phyloP scores from a whole-genome alignment of 2,113 vertebrate species.

The Dasypus novemcinctus region DNA sequence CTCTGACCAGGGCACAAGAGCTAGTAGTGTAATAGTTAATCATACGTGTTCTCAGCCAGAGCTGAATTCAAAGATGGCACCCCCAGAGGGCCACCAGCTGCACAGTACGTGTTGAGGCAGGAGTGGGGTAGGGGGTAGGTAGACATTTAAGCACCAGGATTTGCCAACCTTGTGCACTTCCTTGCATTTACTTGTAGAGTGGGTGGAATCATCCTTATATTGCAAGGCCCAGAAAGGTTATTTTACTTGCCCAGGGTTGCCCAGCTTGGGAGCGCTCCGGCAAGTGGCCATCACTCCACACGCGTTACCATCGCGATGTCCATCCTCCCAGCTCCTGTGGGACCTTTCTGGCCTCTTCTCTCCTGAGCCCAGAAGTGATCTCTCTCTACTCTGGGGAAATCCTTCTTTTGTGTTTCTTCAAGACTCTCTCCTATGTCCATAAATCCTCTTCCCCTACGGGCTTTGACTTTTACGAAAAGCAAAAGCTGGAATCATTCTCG shows the following conservation, averaged over 20 bases:
- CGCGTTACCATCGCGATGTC: not conserved
- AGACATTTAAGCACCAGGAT: not conserved
- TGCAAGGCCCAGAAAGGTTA: not conserved
- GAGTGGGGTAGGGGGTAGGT: too few species aligned
- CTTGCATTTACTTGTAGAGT: not conserved
- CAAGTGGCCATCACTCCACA: not conserved
- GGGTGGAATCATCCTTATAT: not conserved
- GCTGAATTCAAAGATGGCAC: not conserved
- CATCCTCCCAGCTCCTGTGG: not conserved
- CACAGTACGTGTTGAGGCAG: not conserved
- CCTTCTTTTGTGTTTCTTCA: slow-evolving; percentile 37
- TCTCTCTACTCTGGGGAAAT: slow-evolving; percentile 9
- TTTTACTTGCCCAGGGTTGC: not conserved
- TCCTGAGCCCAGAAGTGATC: not conserved
- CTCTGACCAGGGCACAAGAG: not conserved
- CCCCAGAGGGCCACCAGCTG: not conserved
- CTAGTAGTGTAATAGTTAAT: not conserved
- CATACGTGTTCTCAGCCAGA: not conserved
- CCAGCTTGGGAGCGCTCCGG: not conserved
- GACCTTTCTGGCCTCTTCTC: not conserved
- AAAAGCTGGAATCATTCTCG: not conserved
- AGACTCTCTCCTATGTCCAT: not conserved
- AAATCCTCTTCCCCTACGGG: not conserved
- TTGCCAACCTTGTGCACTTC: not conserved
- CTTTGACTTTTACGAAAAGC: slow-evolving; percentile 18